phyloP scores from a whole-genome alignment of 2,888 invertebrate species.

The Parthenolecanium corni region DNA sequence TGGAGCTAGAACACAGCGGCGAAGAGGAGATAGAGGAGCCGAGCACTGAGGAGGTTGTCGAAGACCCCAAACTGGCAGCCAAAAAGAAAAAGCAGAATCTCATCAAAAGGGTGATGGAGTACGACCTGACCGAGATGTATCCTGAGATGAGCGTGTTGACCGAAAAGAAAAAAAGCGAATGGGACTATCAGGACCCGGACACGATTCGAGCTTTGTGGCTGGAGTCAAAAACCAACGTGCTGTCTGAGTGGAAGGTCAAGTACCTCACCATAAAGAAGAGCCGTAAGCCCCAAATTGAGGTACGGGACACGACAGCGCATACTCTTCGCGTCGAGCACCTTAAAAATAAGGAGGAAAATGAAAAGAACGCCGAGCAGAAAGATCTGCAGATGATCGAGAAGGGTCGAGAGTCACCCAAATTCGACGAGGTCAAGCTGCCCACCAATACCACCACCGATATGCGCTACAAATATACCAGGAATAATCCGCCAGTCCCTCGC shows the following conservation, averaged over 20 bases:
- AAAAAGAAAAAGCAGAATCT: neutral
- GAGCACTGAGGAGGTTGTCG: neutral
- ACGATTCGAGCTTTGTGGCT: slow-evolving; percentile 6
- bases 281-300: neutral
- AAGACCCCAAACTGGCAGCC: neutral
- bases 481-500: slow-evolving; percentile 16
- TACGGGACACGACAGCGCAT: neutral
- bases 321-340: neutral
- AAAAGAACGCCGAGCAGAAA: neutral
- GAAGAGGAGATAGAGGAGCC: neutral
- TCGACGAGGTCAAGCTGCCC: neutral
- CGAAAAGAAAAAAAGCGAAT: slow-evolving; percentile 10
- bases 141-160: neutral
- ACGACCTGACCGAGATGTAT: too few species aligned
- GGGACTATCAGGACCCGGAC: slow-evolving; percentile 11
- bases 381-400: neutral
- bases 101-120: neutral
- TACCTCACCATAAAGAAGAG: neutral
- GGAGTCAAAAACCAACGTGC: too few species aligned
- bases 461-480: slow-evolving; percentile 6
- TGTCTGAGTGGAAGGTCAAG: slow-evolving; percentile 1
- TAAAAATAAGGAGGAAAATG: neutral
- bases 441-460: slow-evolving; percentile 6
- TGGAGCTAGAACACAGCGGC: neutral
- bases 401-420: neutral